Conservation (phyloP, 2,113 vertebrate species). For the Eubucco bourcierii region DNA sequence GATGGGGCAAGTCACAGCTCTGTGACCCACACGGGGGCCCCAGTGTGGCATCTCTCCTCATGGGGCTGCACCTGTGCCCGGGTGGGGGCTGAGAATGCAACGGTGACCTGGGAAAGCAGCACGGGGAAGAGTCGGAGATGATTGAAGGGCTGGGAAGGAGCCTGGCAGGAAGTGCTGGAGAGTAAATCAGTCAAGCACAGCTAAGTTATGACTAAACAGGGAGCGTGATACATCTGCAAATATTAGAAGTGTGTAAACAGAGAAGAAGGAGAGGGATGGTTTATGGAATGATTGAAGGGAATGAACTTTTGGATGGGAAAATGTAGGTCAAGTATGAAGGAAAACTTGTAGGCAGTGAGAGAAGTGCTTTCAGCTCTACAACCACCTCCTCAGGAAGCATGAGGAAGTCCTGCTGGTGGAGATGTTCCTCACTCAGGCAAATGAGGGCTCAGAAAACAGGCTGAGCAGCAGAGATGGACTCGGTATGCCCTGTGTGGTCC, state of each 20-base stretch:
- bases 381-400: not conserved
- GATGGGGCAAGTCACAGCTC: not conserved
- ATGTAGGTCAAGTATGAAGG: conserved; percentile 55
- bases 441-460: not conserved
- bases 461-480: not conserved
- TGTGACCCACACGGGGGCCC: not conserved
- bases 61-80: not conserved
- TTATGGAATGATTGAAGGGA: conserved; percentile 47
- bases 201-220: conserved; percentile 32
- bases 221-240: conserved; percentile 36
- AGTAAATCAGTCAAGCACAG: conserved; percentile 19
- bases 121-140: not conserved
- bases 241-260: conserved; percentile 58
- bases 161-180: not conserved
- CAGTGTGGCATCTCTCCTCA: not conserved
- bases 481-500: not conserved
- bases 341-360: not conserved
- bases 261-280: conserved; percentile 16
- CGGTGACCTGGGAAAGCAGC: not conserved
- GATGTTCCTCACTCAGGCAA: not conserved
- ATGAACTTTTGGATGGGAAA: conserved; percentile 59
- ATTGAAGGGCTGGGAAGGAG: not conserved
- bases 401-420: not conserved
- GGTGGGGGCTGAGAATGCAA: not conserved
- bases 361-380: not conserved